Percentiles rank a stretch among this genome's conserved stretches.
These are phyloP conservation scores for Lophochroa leadbeateri DNA, from an alignment of 2,113 vertebrate species.

Conservation along the genomic window DNA sequence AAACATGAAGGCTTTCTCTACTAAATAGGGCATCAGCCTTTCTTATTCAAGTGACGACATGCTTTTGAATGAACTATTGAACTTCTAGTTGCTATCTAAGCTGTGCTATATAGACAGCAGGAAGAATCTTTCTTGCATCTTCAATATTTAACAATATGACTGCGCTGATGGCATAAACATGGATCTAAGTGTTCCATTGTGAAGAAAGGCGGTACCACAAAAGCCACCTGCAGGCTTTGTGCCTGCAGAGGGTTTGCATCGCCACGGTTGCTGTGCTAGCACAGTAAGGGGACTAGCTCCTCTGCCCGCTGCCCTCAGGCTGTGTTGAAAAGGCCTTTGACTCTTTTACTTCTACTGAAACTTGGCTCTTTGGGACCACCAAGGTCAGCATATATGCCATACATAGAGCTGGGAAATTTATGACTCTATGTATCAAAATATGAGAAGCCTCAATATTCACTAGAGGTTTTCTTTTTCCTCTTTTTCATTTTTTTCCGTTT, in stretches of 20 bases:
- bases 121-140: background rate
- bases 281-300: background rate
- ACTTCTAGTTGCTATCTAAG: background rate
- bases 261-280: background rate
- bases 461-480: background rate
- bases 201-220: background rate
- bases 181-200: background rate
- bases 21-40: slow-evolving; percentile 36
- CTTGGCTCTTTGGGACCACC: background rate
- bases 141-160: background rate
- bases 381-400: background rate
- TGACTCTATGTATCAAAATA: background rate
- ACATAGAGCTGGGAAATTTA: background rate
- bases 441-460: background rate
- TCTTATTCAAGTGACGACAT: slow-evolving; percentile 7
- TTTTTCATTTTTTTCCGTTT: background rate
- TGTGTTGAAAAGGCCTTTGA: background rate
- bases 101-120: background rate
- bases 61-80: slow-evolving; percentile 27
- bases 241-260: background rate
- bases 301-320: background rate
- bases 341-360: background rate
- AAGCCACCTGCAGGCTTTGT: background rate
- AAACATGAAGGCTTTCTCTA: slow-evolving; percentile 14
- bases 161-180: background rate